A percentile compares a stretch with the other conserved stretches of the same genome.
phyloP scores from a whole-genome alignment of 2,888 invertebrate species.

The Xylota sylvarum region DNA sequence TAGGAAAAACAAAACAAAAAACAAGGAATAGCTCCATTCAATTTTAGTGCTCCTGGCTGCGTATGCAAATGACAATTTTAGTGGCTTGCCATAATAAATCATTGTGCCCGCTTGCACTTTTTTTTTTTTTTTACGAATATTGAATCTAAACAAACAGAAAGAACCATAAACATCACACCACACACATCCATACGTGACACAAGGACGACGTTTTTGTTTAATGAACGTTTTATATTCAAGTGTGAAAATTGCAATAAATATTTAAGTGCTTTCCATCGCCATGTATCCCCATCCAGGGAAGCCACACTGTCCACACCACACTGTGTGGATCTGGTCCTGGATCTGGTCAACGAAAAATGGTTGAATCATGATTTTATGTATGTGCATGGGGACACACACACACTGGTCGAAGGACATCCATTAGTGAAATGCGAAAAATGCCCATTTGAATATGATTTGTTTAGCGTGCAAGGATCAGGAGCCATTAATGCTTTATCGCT shows the following conservation, averaged over 20 bases:
- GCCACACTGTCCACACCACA: too few relatives aligned
- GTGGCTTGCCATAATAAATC: slow-evolving; percentile 49
- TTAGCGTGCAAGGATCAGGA: slow-evolving; percentile 22
- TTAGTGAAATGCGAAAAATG: slow-evolving; percentile 70
- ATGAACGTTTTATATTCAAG: slow-evolving; percentile 77
- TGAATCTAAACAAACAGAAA: slow-evolving; percentile 66
- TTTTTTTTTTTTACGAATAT: slow-evolving; percentile 56
- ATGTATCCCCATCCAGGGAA: background rate
- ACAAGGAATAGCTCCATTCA: slow-evolving; percentile 33
- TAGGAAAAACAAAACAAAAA: background rate
- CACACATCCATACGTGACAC: slow-evolving; percentile 19
- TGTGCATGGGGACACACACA: slow-evolving; percentile 37
- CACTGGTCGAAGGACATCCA: slow-evolving; percentile 48
- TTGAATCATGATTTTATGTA: slow-evolving; percentile 37
- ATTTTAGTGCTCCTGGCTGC: slow-evolving; percentile 21
- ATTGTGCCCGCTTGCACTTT: slow-evolving; percentile 27
- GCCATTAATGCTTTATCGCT: slow-evolving; percentile 61
- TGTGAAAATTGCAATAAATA: slow-evolving; percentile 77
- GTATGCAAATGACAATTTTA: slow-evolving; percentile 59
- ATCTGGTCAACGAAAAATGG: slow-evolving; percentile 51
- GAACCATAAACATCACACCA: slow-evolving; percentile 49
- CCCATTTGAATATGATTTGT: slow-evolving; percentile 74
- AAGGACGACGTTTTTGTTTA: slow-evolving; percentile 73
- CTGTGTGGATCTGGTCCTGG: background rate
- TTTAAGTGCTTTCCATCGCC: slow-evolving; percentile 63